Percentiles rank a stretch among this genome's conserved stretches.
These are phyloP conservation scores for Phyllostomus hastatus DNA, from an alignment of 2,113 vertebrate species.

Conservation along the genomic window DNA sequence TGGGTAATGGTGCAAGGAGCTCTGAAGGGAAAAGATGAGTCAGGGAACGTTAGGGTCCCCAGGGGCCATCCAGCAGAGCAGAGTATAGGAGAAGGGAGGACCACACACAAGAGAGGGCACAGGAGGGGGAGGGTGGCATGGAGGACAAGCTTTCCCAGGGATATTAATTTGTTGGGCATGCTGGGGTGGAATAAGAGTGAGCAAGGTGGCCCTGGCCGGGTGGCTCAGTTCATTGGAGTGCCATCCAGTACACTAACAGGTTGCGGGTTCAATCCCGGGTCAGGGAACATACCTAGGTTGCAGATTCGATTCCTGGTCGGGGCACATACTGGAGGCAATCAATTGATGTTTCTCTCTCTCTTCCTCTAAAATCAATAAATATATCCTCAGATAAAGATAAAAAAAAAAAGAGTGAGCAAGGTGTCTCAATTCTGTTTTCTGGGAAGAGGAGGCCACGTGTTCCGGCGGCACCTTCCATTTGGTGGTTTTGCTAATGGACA, in stretches of 20 bases:
- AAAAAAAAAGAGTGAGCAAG: too few species aligned
- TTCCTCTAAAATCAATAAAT: too few species aligned
- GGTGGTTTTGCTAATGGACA: not conserved
- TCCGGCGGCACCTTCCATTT: not conserved
- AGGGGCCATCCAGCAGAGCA: not conserved
- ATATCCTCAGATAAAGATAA: too few species aligned
- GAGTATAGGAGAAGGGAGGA: not conserved
- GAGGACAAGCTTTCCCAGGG: not conserved
- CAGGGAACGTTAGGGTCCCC: not conserved
- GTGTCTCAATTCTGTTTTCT: not conserved
- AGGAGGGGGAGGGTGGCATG: fast-evolving
- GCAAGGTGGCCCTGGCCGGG: too few species aligned
- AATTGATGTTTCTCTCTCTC: too few species aligned
- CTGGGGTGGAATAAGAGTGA: not conserved
- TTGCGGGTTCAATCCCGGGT: too few species aligned
- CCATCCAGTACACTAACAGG: too few species aligned
- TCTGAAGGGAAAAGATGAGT: not conserved
- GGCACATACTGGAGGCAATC: too few species aligned
- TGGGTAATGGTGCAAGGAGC: not conserved
- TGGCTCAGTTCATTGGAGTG: too few species aligned
- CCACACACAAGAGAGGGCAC: not conserved
- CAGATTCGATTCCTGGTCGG: too few species aligned
- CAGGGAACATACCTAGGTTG: too few species aligned
- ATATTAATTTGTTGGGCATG: fast-evolving
- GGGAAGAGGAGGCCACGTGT: not conserved